Percentiles rank a stretch among this genome's conserved stretches.
Conservation (phyloP, 2,113 vertebrate species). For the Synodontis membranacea region DNA sequence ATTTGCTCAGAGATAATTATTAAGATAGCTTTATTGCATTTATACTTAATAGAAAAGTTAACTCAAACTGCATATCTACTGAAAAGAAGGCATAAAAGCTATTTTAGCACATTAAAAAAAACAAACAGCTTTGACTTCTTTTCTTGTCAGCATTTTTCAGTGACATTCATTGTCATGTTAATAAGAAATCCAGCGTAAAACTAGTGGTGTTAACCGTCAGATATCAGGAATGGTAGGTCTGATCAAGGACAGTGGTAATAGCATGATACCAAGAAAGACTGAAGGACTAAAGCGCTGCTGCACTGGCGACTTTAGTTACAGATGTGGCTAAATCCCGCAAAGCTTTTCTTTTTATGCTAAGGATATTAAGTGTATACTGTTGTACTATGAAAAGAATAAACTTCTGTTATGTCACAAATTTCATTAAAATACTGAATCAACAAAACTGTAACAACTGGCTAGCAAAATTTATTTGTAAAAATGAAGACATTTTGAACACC, state of each 20-base stretch:
- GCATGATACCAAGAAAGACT: neutral
- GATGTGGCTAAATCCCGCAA: neutral
- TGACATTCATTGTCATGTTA: neutral
- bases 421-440: neutral
- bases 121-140: neutral
- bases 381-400: neutral
- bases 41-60: neutral
- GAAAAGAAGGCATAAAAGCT: neutral
- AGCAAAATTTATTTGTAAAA: neutral
- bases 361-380: neutral
- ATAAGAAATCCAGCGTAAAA: no score
- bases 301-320: neutral
- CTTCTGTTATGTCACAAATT: no score
- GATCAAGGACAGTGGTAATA: neutral
- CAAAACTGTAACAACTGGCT: neutral
- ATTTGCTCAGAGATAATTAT: neutral
- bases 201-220: no score
- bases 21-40: neutral
- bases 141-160: neutral
- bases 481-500: neutral
- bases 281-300: neutral
- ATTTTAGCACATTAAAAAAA: no score
- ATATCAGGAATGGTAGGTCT: neutral
- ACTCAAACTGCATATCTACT: neutral
- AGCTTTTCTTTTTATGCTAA: no score